phyloP scores from a whole-genome alignment of 2,888 invertebrate species.

The Archaeoteleia sp. region DNA sequence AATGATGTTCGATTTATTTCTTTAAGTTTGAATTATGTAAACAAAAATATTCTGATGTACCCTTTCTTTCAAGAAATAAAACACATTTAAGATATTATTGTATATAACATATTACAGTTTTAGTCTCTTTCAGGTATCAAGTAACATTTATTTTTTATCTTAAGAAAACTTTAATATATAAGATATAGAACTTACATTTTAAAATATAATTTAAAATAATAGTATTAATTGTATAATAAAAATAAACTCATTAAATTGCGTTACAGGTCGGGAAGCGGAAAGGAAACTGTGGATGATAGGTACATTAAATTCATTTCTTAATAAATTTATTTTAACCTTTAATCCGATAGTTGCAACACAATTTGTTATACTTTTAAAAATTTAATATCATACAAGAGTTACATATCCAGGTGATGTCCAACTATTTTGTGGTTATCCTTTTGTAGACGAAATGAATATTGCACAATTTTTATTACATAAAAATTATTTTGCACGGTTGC shows the following conservation, averaged over 20 bases:
- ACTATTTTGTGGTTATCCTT: constrained; percentile 4
- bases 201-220: constrained; percentile 27
- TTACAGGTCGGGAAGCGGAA: constrained; percentile 72
- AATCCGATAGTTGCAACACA: background rate
- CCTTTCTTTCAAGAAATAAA: constrained; percentile 40
- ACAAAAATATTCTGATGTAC: no score
- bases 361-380: background rate
- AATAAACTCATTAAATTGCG: constrained; percentile 68
- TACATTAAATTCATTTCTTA: constrained; percentile 56
- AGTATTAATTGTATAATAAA: constrained; percentile 29
- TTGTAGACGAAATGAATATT: constrained; percentile 19
- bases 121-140: constrained; percentile 71
- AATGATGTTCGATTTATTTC: no score
- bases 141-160: constrained; percentile 65
- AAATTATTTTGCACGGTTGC: constrained; percentile 64
- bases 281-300: constrained; percentile 74
- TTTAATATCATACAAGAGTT: constrained; percentile 1
- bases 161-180: constrained; percentile 60
- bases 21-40: no score
- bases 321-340: constrained; percentile 12
- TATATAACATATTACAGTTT: constrained; percentile 62
- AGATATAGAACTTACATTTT: constrained; percentile 48
- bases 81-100: constrained; percentile 32
- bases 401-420: constrained; percentile 8
- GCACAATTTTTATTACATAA: constrained; percentile 65